Evolutionary conservation across 2,888 invertebrate species (phyloP), one percentile per base, ranked within the genome.

Genomic region (Diarsia dahlii): DNA sequence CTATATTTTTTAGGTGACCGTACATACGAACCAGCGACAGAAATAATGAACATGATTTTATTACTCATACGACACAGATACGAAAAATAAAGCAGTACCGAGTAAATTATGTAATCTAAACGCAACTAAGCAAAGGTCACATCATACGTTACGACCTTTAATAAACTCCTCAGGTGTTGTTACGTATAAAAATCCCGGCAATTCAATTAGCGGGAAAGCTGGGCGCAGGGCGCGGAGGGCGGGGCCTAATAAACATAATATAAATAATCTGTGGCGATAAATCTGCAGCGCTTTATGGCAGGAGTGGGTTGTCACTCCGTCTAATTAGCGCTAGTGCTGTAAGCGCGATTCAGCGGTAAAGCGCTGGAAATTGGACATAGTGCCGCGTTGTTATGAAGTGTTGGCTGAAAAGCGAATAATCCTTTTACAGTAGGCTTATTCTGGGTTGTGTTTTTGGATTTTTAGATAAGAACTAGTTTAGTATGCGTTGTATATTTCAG

Each of bases 251-350:
- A 96, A 96, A 96, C 96, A 96, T 96, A 96, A 96, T 96, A 96
- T 96, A 96, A 96, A 96, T 96, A 96, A 96, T 96, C 96, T 96
- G 93, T 86, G 92, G 94, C 95, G 95, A 96, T 96, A 96, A 96
- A 96, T 96, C 96, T 96, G 95, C 94, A 94, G 93, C 95, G 95
- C 94, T 96, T 96, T 96, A 96, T 95, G 95, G 94, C 94, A 93
- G 95, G 96, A 96, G 96, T 95, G 96, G 96, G 96, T 96, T 96
- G 96, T 96, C 96, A 96, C 95, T 96, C 92, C 88, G 94, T 93
- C 95, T 96, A 96, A 96, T 96, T 96, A 96, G 95, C 93, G 92
- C 95, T 95, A 95, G 95, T 95, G 93, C 91, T 92, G 88, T 82
- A 84, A 86, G 84, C 84, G 72, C 78, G 75, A 74, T 84, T 80